Conservation (phyloP, 2,888 invertebrate genomes). For the Pogonocherus hispidulus region DNA sequence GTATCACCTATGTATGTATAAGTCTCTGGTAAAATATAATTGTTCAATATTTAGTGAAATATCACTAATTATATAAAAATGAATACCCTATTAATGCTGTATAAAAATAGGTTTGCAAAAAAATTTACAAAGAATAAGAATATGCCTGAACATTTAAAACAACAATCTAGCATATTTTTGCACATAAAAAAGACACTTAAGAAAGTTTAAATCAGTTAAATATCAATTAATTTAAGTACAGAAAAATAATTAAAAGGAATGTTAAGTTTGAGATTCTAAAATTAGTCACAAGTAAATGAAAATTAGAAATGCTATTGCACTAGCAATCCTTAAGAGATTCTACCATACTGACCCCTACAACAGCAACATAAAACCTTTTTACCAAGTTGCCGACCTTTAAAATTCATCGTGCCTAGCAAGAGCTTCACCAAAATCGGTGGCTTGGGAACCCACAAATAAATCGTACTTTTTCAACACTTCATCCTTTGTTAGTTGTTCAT, state of each 20-base stretch:
- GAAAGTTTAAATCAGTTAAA: too few species aligned
- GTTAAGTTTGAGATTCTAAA: background rate
- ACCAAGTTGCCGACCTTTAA: constrained; percentile 68
- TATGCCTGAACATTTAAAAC: too few species aligned
- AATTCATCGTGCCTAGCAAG: constrained; percentile 96
- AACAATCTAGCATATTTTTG: too few species aligned
- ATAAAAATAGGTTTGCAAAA: too few species aligned
- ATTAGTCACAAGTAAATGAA: background rate
- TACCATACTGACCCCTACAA: background rate
- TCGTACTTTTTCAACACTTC: constrained; percentile 97
- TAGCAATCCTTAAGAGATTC: constrained; percentile 5
- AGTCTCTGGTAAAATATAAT: too few species aligned
- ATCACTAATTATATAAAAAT: too few species aligned
- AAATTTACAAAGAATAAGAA: too few species aligned
- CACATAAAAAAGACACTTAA: too few species aligned
- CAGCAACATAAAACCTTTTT: constrained; percentile 37
- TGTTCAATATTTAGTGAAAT: too few species aligned
- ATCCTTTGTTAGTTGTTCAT: constrained; percentile 88
- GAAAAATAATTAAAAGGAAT: background rate
- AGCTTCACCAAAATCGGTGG: constrained; percentile 98
- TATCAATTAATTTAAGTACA: too few species aligned
- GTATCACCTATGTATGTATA: too few species aligned
- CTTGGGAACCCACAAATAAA: constrained; percentile 98
- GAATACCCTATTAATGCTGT: too few species aligned
- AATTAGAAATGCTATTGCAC: constrained; percentile 3